Evolutionary conservation across 1,140 invertebrate species (phyloP).

Genomic region (Tetramorium alpestre): DNA sequence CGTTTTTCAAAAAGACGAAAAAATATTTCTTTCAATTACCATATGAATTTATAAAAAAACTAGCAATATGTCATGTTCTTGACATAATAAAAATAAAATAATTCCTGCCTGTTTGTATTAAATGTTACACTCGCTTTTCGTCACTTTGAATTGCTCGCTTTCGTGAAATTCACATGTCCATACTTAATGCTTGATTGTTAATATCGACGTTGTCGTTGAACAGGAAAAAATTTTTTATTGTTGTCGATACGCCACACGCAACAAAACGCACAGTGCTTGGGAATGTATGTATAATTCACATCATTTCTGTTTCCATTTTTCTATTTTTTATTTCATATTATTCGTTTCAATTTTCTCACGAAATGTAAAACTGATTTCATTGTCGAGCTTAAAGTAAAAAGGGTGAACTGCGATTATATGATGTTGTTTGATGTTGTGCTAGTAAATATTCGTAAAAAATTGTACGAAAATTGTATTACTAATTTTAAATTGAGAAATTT

Average conservation of each 20-base stretch:
- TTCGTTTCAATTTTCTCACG: conserved; percentile 32
- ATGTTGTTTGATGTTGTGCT: conserved; percentile 29
- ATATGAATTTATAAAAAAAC: neutral
- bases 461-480: neutral
- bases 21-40: neutral
- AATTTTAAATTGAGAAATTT: conserved; percentile 2
- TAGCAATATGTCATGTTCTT: neutral
- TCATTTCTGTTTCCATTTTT: neutral
- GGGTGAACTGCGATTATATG: conserved; percentile 35
- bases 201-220: neutral
- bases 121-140: neutral
- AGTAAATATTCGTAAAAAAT: conserved; percentile 14
- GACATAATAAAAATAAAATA: neutral
- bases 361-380: conserved; percentile 61
- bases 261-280: neutral
- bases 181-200: neutral
- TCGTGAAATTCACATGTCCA: neutral
- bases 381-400: neutral
- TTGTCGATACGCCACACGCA: neutral
- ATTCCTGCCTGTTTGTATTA: neutral
- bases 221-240: conserved; percentile 13
- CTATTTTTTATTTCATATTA: neutral
- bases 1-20: neutral
- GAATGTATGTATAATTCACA: conserved; percentile 23
- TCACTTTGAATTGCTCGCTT: conserved; percentile 1